phyloP scores from a whole-genome alignment of 2,888 invertebrate genomes.

The Aquatica leii region DNA sequence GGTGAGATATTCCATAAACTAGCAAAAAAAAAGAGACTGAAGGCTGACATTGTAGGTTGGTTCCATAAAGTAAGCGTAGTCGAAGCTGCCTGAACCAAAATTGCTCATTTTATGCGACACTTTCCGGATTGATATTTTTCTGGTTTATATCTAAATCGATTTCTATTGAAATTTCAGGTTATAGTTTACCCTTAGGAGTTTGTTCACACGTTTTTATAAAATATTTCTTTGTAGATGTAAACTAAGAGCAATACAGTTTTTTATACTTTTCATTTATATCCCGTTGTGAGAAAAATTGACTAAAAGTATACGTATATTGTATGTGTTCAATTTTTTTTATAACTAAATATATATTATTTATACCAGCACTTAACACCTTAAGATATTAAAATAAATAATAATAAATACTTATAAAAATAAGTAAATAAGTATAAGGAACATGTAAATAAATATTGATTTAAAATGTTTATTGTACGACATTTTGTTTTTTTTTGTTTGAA shows the following conservation, averaged over 20 bases:
- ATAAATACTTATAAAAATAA: too few species aligned
- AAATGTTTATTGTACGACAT: too few species aligned
- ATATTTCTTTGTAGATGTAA: background rate
- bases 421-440: too few species aligned
- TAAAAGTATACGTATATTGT: too few species aligned
- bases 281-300: background rate
- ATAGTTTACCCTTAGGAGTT: conserved; percentile 16
- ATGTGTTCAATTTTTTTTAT: too few species aligned
- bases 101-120: conserved; percentile 50
- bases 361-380: too few species aligned
- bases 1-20: conserved; percentile 39
- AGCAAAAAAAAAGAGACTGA: conserved; percentile 21
- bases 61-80: conserved; percentile 33
- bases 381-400: too few species aligned
- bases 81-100: conserved; percentile 44
- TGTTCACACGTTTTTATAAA: conserved; percentile 15
- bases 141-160: conserved; percentile 46
- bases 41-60: conserved; percentile 20
- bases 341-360: too few species aligned
- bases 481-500: too few species aligned
- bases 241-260: background rate
- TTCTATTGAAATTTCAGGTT: conserved; percentile 44
- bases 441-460: too few species aligned
- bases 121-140: conserved; percentile 39
- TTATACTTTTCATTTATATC: background rate